phyloP scores from a whole-genome alignment of 2,113 vertebrate genomes.

The Talpa occidentalis region DNA sequence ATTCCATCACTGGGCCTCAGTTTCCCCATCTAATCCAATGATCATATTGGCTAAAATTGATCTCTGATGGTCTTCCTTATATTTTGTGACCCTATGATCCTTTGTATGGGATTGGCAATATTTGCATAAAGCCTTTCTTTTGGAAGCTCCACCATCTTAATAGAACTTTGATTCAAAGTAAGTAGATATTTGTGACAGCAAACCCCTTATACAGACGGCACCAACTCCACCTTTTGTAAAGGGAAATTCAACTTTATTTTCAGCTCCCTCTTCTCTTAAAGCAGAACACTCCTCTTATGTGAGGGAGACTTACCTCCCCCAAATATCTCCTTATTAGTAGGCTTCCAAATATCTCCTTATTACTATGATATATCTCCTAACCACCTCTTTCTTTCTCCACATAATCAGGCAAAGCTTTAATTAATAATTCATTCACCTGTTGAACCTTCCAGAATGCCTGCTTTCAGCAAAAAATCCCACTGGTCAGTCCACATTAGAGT shows the following conservation, averaged over 20 bases:
- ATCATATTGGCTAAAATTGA: background rate
- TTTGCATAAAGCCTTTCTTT: background rate
- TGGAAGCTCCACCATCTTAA: background rate
- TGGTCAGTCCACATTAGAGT: background rate
- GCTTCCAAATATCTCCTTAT: background rate
- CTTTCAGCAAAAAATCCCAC: background rate
- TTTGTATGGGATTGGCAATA: background rate
- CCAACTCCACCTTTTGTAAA: background rate
- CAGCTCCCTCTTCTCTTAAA: background rate
- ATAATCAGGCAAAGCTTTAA: background rate
- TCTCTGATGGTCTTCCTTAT: background rate
- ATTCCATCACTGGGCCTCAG: background rate
- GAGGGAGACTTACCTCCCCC: no score
- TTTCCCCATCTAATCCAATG: background rate
- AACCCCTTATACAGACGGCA: background rate
- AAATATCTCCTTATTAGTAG: background rate
- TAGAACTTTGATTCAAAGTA: conserved; percentile 14
- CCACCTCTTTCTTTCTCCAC: background rate
- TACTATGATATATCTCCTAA: background rate
- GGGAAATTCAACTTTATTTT: background rate
- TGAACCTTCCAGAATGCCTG: background rate
- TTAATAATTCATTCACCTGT: background rate
- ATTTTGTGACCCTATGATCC: background rate
- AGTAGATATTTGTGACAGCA: background rate
- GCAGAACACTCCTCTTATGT: background rate